These are phyloP conservation scores for Neodon shergylaensis DNA, from an alignment of 2,113 vertebrate species.

Conservation along the genomic window DNA sequence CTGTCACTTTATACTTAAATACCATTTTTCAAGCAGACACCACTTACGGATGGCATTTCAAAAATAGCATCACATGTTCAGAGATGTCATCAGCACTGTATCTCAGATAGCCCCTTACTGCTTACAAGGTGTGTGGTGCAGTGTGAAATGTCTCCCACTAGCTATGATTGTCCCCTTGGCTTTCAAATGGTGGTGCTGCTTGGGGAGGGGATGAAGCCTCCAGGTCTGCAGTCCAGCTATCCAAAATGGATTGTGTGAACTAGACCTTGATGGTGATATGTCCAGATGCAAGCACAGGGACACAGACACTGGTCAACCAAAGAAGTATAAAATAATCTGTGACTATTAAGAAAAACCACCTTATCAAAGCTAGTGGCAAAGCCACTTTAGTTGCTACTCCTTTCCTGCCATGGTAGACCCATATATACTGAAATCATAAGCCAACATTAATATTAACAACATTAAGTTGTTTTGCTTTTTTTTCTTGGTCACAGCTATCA, in stretches of 20 bases:
- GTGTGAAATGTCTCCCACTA: neutral
- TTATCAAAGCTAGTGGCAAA: neutral
- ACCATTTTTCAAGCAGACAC: neutral
- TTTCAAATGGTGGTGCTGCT: neutral
- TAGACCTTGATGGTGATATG: neutral
- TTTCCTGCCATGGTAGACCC: neutral
- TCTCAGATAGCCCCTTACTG: neutral
- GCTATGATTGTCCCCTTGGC: neutral
- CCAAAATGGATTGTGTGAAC: neutral
- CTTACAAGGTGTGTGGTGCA: neutral
- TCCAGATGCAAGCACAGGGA: neutral
- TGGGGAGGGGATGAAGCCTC: neutral
- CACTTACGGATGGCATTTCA: conserved; percentile 17
- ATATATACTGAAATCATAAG: neutral
- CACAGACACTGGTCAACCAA: neutral
- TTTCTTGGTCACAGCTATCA: neutral
- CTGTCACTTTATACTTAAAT: conserved; percentile 15
- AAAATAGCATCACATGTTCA: conserved; percentile 7
- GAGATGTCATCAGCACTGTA: neutral
- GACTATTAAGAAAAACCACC: neutral
- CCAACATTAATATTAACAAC: no score
- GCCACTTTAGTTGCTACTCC: neutral
- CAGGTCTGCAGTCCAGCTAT: neutral
- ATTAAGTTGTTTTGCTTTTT: neutral
- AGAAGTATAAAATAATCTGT: neutral